phyloP scores from a whole-genome alignment of 1,140 invertebrate species.

The Caerostris darwini region DNA sequence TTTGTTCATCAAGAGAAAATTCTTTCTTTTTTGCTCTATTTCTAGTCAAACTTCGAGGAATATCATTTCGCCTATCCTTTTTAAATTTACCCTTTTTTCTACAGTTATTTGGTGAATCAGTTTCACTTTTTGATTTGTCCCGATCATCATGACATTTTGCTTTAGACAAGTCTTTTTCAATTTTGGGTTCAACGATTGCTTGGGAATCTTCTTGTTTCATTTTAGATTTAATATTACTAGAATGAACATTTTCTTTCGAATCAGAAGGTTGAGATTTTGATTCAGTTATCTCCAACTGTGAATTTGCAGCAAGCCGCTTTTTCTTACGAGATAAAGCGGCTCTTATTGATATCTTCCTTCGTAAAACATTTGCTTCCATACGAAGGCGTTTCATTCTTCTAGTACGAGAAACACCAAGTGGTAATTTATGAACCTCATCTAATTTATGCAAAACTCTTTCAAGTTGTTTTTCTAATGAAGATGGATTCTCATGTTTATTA shows the following conservation, averaged over 20 bases:
- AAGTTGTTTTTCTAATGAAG: constrained; percentile 82
- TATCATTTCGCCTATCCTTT: neutral
- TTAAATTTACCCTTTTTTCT: neutral
- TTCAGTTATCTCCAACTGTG: neutral
- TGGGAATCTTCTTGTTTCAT: constrained; percentile 54
- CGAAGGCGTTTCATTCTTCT: constrained; percentile 64
- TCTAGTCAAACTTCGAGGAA: constrained; percentile 60
- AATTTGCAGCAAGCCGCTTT: neutral
- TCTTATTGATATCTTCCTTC: constrained; percentile 69
- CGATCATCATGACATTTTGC: constrained; percentile 19
- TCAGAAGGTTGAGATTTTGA: neutral
- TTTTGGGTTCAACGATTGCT: neutral
- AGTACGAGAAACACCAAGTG: constrained; percentile 76
- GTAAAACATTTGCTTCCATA: constrained; percentile 52
- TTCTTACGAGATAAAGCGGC: constrained; percentile 48
- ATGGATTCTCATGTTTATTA: constrained; percentile 74
- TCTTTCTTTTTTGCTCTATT: constrained; percentile 63
- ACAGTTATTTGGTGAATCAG: neutral
- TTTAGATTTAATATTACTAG: constrained; percentile 3
- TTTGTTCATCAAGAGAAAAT: constrained; percentile 19
- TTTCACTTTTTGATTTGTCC: constrained; percentile 57
- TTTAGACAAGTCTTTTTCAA: constrained; percentile 23
- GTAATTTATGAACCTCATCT: constrained; percentile 79
- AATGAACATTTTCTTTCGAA: neutral
- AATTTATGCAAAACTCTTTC: constrained; percentile 81